Conservation (phyloP, 2,888 invertebrate species). For the Urechis unicinctus region DNA sequence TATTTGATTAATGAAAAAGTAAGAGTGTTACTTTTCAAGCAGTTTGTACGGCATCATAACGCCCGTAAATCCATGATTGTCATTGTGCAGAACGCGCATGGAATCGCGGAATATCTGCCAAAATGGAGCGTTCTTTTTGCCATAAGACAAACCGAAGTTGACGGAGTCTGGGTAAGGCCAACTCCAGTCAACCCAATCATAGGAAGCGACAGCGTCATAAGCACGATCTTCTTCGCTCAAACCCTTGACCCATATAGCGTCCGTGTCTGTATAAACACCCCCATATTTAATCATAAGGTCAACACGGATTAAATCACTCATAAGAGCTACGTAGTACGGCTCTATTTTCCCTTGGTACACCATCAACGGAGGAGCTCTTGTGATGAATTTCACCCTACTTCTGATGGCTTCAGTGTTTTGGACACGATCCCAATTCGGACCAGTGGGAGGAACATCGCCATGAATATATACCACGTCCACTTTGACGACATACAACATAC, state of each 20-base stretch:
- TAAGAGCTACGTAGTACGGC: constrained; percentile 29
- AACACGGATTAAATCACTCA: constrained; percentile 40
- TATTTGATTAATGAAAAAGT: too few species aligned
- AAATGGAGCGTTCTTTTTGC: constrained; percentile 24
- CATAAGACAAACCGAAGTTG: constrained; percentile 25
- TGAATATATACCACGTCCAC: constrained; percentile 39
- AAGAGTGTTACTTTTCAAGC: constrained; percentile 15
- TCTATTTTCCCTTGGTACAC: constrained; percentile 23
- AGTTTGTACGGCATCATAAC: constrained; percentile 26
- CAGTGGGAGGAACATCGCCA: constrained; percentile 26
- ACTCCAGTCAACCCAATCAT: constrained; percentile 35
- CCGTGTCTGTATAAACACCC: constrained; percentile 46
- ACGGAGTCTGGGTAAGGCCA: constrained; percentile 24
- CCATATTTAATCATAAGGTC: constrained; percentile 42
- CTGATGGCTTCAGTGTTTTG: constrained; percentile 1
- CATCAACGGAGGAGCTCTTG: constrained; percentile 10
- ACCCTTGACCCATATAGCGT: constrained; percentile 38
- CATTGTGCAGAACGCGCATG: constrained; percentile 23
- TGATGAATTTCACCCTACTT: constrained; percentile 14
- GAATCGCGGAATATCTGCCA: constrained; percentile 23
- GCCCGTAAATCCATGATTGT: constrained; percentile 23
- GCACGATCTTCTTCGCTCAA: constrained; percentile 24
- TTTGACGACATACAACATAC: constrained; percentile 33
- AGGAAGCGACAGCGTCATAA: constrained; percentile 37
- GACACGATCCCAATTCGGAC: constrained; percentile 10